Evolutionary conservation across 1,140 invertebrate genomes (phyloP), one percentile per base, ranked within the genome.

Genomic region (Dolichoris vasculosae): DNA sequence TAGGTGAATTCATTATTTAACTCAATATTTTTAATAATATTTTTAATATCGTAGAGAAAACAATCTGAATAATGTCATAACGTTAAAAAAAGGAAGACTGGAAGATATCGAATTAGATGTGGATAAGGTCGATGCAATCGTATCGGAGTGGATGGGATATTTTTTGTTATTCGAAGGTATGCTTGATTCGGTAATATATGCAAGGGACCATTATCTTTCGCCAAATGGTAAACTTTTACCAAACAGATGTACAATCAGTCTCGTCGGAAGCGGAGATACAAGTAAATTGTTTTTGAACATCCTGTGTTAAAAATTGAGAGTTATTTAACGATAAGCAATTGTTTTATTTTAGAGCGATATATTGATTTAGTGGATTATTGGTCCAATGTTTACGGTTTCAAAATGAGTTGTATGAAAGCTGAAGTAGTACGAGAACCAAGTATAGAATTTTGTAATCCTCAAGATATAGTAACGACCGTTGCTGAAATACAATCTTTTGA

Each of bases 61-160:
- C 88, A 95, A 95, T 91, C 94, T 98, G 1, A 95, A 96, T 90
- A 94, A 97, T 91, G 94, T 97, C 63, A 95, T 97, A 75, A 94
- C 94, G 48, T 93, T 99, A 73, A 96, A 98, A 15, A 95, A 97
- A 92, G 98, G 98, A 1, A 96, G 97, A 91, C 93, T 99, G 7
- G 99, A 99, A 93, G 97, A 99, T 88, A 95, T 95, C n/a, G 94
- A 96, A 83, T 94, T 99, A 46, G 95, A 96, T 55, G 94, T 95
- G 51, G 95, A 97, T 51, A 97, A 98, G 93, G 98, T 99, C 20
- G 99, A 99, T 93, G 96, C 98, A 1, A 99, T 99, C 87, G 96
- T 99, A 43, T 99, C 98, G 8, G 99, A 99, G 93, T 99, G 98
- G 98, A 99, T 99, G 99, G 99, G 99, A 6, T 99, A 99, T 93